Percentiles rank a stretch among this genome's conserved stretches.
phyloP scores from a whole-genome alignment of 2,888 invertebrate species.

The Brachypalpus laphriformis region DNA sequence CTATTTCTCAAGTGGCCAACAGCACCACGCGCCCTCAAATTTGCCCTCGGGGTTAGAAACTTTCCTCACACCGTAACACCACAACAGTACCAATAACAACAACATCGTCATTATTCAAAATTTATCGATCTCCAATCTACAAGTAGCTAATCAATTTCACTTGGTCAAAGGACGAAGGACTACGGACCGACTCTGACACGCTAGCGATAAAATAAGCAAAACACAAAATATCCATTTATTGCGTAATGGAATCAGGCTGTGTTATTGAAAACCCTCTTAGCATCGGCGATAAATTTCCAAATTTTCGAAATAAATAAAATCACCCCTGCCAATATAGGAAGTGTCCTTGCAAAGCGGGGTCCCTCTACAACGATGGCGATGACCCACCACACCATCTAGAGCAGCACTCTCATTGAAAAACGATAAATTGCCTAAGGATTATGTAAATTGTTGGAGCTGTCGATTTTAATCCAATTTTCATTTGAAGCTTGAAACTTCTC shows the following conservation, averaged over 20 bases:
- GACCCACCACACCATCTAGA: not conserved
- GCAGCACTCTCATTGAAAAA: constrained; percentile 17
- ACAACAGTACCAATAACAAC: constrained; percentile 3
- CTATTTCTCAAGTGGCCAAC: not conserved
- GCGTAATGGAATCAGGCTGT: constrained; percentile 40
- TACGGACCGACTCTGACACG: not conserved
- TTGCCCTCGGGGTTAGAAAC: too few species aligned
- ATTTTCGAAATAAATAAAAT: constrained; percentile 56
- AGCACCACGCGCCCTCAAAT: not conserved
- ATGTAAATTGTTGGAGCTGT: constrained; percentile 67
- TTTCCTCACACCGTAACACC: not conserved
- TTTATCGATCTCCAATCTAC: constrained; percentile 65
- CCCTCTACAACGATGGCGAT: not conserved
- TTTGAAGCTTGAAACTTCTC: constrained; percentile 54
- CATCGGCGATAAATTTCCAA: constrained; percentile 44
- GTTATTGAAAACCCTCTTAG: constrained; percentile 43
- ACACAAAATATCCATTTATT: constrained; percentile 43
- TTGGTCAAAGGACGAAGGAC: constrained; percentile 20
- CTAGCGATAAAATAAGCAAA: constrained; percentile 29
- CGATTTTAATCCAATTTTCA: constrained; percentile 68
- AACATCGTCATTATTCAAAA: constrained; percentile 48
- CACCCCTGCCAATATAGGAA: not conserved
- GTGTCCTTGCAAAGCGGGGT: not conserved
- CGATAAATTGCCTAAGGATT: constrained; percentile 67
- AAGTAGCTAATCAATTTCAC: constrained; percentile 68